Percentiles rank a stretch among this genome's conserved stretches.
phyloP scores from a whole-genome alignment of 2,888 invertebrate species.

The Rugalucina vietnamica region DNA sequence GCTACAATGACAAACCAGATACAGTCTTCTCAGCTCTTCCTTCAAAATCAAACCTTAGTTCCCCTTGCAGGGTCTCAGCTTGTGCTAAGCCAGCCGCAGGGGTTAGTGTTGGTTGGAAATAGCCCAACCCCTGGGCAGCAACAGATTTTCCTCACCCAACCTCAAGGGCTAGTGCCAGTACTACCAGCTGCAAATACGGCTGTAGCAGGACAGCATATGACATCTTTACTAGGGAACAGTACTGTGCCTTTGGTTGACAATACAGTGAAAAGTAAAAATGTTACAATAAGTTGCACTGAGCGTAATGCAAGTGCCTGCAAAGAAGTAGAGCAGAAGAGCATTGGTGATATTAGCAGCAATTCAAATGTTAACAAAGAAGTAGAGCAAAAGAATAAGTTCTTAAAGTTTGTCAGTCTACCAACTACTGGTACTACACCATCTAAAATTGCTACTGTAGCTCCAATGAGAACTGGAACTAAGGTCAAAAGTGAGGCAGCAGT shows the following conservation, averaged over 20 bases:
- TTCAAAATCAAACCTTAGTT: slow-evolving; percentile 18
- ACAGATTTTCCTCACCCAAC: neutral
- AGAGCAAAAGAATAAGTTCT: slow-evolving; percentile 41
- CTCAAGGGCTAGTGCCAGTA: neutral
- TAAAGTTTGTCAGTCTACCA: slow-evolving; percentile 52
- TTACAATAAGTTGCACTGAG: no score
- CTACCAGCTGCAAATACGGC: neutral
- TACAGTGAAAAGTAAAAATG: no score
- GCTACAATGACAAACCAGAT: neutral
- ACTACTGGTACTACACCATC: slow-evolving; percentile 21
- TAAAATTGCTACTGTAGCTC: slow-evolving; percentile 39
- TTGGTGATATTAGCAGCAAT: neutral
- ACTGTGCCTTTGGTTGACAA: neutral
- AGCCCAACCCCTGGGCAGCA: neutral
- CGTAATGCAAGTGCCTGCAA: no score
- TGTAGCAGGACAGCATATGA: neutral
- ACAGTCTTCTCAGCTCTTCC: neutral
- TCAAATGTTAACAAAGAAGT: neutral
- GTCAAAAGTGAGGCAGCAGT: no score
- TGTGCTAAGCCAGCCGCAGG: neutral
- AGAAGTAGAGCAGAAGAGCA: no score
- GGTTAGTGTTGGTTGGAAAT: neutral
- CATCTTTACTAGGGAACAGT: neutral
- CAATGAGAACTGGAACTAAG: slow-evolving; percentile 15
- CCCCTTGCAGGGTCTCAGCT: neutral